These are phyloP conservation scores for Hemibagrus wyckioides DNA, from an alignment of 2,113 vertebrate species.

Conservation along the genomic window DNA sequence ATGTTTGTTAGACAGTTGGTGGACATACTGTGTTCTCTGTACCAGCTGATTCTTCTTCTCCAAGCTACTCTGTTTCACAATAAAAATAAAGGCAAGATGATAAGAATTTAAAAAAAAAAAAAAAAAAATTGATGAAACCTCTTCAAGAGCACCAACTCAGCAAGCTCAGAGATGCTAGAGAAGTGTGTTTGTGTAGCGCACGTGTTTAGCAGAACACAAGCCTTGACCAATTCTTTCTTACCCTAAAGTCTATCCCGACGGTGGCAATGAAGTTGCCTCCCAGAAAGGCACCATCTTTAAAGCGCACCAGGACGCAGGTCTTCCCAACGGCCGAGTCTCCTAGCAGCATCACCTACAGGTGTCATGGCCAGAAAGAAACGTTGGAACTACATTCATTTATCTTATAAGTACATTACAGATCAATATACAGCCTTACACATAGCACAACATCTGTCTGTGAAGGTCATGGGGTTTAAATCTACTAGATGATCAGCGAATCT, in stretches of 20 bases:
- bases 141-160: background rate
- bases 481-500: background rate
- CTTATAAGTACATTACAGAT: slow-evolving; percentile 41
- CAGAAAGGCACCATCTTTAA: slow-evolving; percentile 95
- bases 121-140: background rate
- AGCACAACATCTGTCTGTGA: background rate
- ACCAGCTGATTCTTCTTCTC: slow-evolving; percentile 19
- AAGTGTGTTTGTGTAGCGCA: slow-evolving; percentile 17
- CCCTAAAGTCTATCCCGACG: slow-evolving; percentile 99
- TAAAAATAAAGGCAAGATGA: background rate
- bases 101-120: background rate
- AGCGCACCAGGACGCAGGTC: slow-evolving; percentile 95
- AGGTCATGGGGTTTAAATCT: background rate
- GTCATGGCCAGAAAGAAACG: slow-evolving; percentile 46
- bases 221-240: slow-evolving; percentile 73
- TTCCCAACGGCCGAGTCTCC: slow-evolving; percentile 98
- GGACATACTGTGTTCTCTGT: background rate
- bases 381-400: slow-evolving; percentile 30
- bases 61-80: slow-evolving; percentile 3
- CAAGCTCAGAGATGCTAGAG: background rate
- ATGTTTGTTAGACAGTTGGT: slow-evolving; percentile 21
- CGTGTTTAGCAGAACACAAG: background rate
- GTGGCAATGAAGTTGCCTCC: slow-evolving; percentile 96
- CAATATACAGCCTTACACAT: background rate
- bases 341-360: slow-evolving; percentile 92